These are phyloP conservation scores for Acanthurus leucopareius DNA, from an alignment of 2,797 vertebrate genomes.

Conservation along the genomic window DNA sequence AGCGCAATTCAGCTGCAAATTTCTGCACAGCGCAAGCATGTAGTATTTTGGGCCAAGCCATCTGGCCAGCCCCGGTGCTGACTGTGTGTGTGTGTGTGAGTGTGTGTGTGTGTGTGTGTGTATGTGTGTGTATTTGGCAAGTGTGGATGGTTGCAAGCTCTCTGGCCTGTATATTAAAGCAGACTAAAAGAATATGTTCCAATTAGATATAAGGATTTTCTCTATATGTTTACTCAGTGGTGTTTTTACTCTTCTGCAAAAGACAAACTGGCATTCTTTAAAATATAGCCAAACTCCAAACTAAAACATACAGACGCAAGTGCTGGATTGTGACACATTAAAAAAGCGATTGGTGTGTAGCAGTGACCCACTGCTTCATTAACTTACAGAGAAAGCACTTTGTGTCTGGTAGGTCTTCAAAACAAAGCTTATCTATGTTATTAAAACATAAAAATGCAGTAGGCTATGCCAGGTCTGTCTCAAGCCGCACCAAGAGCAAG, in stretches of 20 bases:
- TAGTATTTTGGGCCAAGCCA: slow-evolving; percentile 39
- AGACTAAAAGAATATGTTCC: slow-evolving; percentile 20
- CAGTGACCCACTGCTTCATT: slow-evolving; percentile 19
- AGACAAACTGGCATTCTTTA: slow-evolving; percentile 11
- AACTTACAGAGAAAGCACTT: slow-evolving; percentile 32
- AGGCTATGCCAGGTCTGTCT: neutral
- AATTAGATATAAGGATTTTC: slow-evolving; percentile 26
- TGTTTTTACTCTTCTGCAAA: neutral
- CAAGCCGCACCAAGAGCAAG: neutral
- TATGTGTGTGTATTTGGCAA: slow-evolving; percentile 31
- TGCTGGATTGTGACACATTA: neutral
- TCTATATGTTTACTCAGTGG: slow-evolving; percentile 18
- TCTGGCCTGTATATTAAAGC: slow-evolving; percentile 31
- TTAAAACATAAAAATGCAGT: slow-evolving; percentile 18
- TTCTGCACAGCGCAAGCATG: slow-evolving; percentile 24
- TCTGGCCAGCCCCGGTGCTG: slow-evolving; percentile 40
- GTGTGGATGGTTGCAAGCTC: slow-evolving; percentile 1
- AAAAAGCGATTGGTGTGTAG: slow-evolving; percentile 8
- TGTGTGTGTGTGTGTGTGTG: too few species aligned
- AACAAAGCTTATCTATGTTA: slow-evolving; percentile 22
- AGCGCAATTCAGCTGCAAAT: slow-evolving; percentile 40
- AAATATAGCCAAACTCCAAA: neutral
- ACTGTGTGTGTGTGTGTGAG: neutral
- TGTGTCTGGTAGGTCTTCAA: slow-evolving; percentile 27
- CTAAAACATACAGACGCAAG: slow-evolving; percentile 13